Evolutionary conservation across 2,888 invertebrate genomes (phyloP), one percentile per base, ranked within the genome.

Genomic region (Heliconius cydno): DNA sequence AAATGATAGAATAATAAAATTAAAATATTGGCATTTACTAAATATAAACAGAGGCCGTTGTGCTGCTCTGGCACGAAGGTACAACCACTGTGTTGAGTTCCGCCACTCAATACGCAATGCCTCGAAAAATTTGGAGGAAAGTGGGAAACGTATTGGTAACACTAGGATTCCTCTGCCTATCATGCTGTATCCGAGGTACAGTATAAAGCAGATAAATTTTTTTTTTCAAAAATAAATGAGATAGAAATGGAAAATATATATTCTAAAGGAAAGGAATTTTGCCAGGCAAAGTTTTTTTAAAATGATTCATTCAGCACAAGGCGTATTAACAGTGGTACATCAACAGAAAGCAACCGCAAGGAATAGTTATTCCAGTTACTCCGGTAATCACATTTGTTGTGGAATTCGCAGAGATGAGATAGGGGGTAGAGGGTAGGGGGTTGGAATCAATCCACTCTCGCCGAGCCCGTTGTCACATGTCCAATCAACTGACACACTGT

Each of bases 401-500:
- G 88, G 88, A 88, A 89, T 89, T 82, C 88, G 87, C 85, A 86
- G 78, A 77, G 77, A 79, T 72, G 80, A 80, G 80, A 74, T 52
- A 70, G 82, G 76, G 82, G 77, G 84, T 79, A 81, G 82, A 84
- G 52, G 52, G 52, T 22, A 52, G 52, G 82, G 83, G 87, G 87
- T 85, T 84, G 87, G 91, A 92, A 93, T 94, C 94, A 94, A 94
- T 94, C 93, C 92, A 92, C 93, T 93, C 91, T 89, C 90, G 92
- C 90, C 92, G 90, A 87, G 85, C 88, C 91, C 90, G 92, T 88
- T 92, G 92, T 86, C 86, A 86, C 86, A 85, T 86, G 86, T 93
- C 93, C 93, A 94, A 94, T 94, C 94, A 94, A 91, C 91, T 91
- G 93, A 91, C 93, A 91, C 90, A 87, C 89, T 90, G 92, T 91